Percentiles rank a stretch among this genome's conserved stretches.
Conservation (phyloP, 2,797 vertebrate species). For the Tympanoctomys barrerae region DNA sequence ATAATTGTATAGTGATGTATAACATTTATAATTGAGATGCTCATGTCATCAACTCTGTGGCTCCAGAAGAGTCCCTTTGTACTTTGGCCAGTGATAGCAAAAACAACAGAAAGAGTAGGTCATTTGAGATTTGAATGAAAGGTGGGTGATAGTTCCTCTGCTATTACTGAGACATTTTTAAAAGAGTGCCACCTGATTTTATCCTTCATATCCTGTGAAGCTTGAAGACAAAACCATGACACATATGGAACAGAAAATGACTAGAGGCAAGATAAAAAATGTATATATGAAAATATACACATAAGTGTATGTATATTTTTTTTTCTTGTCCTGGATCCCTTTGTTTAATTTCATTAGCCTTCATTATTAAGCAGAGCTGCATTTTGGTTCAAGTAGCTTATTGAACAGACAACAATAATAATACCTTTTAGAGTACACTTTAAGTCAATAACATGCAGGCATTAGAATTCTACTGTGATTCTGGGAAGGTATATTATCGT, state of each 20-base stretch:
- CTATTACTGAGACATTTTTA: not conserved
- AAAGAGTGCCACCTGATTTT: slow-evolving; percentile 95
- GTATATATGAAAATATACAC: slow-evolving; percentile 95
- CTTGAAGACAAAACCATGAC: slow-evolving; percentile 93
- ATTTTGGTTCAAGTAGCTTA: slow-evolving; percentile 30
- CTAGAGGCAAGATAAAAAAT: slow-evolving; percentile 95
- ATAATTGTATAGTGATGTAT: not conserved
- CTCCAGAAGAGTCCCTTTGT: slow-evolving; percentile 6
- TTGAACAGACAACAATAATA: not conserved
- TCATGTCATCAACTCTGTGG: not conserved
- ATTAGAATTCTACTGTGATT: not conserved
- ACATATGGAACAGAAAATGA: slow-evolving; percentile 93
- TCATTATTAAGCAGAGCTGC: not conserved
- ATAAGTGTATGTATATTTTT: slow-evolving; percentile 88
- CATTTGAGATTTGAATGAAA: slow-evolving; percentile 39
- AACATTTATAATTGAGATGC: not conserved
- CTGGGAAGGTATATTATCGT: not conserved
- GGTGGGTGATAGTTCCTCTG: not conserved
- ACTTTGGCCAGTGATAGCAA: not conserved
- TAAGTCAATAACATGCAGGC: not conserved
- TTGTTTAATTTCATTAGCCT: slow-evolving; percentile 35
- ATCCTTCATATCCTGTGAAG: slow-evolving; percentile 93
- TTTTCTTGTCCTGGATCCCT: not conserved
- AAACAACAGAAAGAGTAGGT: not conserved
- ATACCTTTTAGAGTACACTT: not conserved